Conservation (phyloP, 2,797 vertebrate species). For the Linurgus olivaceus region DNA sequence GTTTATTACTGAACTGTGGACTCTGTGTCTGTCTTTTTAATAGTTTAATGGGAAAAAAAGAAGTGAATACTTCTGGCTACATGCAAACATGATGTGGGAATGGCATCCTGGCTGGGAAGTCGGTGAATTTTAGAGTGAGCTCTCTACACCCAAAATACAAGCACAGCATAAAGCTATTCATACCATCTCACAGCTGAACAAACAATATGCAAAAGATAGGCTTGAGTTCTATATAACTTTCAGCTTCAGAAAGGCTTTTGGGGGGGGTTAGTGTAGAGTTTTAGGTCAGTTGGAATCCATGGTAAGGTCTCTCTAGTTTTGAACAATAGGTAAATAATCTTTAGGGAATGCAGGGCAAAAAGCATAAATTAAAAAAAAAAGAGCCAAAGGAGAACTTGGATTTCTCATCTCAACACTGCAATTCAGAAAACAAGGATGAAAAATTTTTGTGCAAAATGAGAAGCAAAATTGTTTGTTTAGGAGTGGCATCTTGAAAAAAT, state of each 20-base stretch:
- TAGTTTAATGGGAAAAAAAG: not conserved
- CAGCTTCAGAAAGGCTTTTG: not conserved
- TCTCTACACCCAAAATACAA: constrained; percentile 6
- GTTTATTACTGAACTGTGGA: not conserved
- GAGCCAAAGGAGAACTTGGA: not conserved
- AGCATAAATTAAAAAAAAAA: not conserved
- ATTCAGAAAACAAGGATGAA: not conserved
- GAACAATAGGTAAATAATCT: not conserved
- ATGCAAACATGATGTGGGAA: not conserved
- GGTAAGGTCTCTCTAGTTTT: not conserved
- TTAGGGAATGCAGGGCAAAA: not conserved
- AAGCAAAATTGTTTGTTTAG: not conserved
- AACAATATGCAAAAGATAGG: constrained; percentile 32
- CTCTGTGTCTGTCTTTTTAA: not conserved
- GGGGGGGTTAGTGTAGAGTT: not conserved
- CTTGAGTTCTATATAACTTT: not conserved
- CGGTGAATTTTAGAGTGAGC: not conserved
- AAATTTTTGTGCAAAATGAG: not conserved
- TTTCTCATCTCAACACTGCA: not conserved
- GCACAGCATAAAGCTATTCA: not conserved
- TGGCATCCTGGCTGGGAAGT: not conserved
- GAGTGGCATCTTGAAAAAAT: not conserved
- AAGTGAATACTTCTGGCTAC: not conserved
- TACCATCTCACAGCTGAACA: constrained; percentile 42
- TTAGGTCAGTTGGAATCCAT: not conserved